phyloP scores from a whole-genome alignment of 2,113 vertebrate genomes.

The Tretioscincus oriximinensis region DNA sequence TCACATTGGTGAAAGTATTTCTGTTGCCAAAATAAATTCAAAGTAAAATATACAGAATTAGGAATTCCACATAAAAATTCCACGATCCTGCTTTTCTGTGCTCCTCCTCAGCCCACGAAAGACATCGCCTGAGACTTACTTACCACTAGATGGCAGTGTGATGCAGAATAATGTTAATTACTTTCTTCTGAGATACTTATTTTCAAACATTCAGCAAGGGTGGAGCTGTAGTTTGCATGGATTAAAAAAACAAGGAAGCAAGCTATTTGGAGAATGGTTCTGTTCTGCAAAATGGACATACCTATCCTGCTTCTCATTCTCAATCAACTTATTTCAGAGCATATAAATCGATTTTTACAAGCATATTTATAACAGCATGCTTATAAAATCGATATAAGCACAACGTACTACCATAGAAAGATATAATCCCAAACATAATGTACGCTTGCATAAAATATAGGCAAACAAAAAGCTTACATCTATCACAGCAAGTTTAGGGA shows the following conservation, averaged over 20 bases:
- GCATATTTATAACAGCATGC: not conserved
- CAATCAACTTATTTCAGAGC: not conserved
- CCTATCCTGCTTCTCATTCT: not conserved
- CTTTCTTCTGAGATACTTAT: too few species aligned
- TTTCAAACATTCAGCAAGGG: not conserved
- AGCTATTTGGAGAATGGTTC: not conserved
- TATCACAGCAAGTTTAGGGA: too few species aligned
- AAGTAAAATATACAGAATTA: not conserved
- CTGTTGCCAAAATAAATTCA: not conserved
- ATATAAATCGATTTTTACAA: not conserved
- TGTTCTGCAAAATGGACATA: not conserved
- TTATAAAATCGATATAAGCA: not conserved
- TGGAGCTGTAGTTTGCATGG: not conserved
- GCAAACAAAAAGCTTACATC: too few species aligned
- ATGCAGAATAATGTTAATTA: not conserved
- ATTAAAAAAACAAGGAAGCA: not conserved
- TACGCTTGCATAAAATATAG: too few species aligned
- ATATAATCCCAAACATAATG: not conserved
- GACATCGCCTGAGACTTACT: fast-evolving
- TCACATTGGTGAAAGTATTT: not conserved
- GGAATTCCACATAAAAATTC: not conserved
- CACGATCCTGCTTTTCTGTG: not conserved
- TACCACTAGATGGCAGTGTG: conserved; percentile 57
- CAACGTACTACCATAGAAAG: not conserved
- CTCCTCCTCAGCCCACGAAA: not conserved